These are phyloP conservation scores for Spinibarbus caldwelli DNA, from an alignment of 2,797 vertebrate genomes.

Conservation along the genomic window DNA sequence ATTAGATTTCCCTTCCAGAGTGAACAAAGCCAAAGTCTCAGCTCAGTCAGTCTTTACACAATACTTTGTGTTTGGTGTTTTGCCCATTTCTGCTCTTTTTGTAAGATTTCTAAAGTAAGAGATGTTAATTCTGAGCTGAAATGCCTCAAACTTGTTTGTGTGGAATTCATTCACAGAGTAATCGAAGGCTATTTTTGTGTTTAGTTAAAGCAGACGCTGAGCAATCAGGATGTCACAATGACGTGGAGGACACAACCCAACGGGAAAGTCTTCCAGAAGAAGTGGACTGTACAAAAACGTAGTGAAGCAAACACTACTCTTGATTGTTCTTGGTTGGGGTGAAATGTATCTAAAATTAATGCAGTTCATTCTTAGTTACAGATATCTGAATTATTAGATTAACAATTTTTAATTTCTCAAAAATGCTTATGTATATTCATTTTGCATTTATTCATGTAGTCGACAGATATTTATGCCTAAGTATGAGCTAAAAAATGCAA, in stretches of 20 bases:
- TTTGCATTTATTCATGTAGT: background rate
- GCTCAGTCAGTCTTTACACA: no score
- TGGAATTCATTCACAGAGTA: background rate
- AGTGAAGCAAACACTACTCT: background rate
- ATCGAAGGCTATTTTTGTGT: background rate
- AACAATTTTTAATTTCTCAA: background rate
- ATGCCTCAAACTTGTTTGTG: background rate
- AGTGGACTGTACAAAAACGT: background rate
- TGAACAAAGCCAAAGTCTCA: no score
- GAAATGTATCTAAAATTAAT: background rate
- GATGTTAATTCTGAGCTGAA: background rate
- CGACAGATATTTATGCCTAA: background rate
- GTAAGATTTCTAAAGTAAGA: no score
- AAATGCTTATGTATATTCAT: accelerated
- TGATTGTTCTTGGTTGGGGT: background rate
- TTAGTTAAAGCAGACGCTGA: conserved; percentile 21
- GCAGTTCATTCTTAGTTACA: background rate
- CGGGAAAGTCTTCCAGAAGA: conserved; percentile 18
- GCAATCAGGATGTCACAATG: background rate
- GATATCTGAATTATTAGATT: background rate
- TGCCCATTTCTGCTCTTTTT: no score
- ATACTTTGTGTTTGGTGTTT: no score
- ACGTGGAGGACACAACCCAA: background rate
- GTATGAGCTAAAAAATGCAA: background rate
- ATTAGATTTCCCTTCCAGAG: no score